Percentiles rank a stretch among this genome's conserved stretches.
Conservation (phyloP, 2,888 invertebrate genomes). For the Halocaridina rubra region DNA sequence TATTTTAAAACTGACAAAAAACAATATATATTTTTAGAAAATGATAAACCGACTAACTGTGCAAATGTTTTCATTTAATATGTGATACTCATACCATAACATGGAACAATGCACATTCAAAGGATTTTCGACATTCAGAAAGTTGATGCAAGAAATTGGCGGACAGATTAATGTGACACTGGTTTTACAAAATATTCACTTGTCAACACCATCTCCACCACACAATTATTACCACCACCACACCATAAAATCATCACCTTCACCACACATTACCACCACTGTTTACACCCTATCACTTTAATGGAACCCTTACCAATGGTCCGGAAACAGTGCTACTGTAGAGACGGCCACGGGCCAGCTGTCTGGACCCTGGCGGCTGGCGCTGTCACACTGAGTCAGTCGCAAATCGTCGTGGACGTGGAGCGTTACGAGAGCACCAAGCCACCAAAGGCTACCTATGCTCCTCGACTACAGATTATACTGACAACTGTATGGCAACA, state of each 20-base stretch:
- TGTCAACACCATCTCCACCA: background rate
- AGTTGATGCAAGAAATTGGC: background rate
- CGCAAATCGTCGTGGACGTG: background rate
- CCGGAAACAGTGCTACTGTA: background rate
- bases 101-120: too few species aligned
- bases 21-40: too few species aligned
- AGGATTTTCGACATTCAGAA: background rate
- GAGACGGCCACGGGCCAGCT: too few species aligned
- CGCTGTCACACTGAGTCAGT: background rate
- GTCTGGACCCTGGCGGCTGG: too few species aligned
- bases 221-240: background rate
- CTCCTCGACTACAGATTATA: background rate
- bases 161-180: background rate
- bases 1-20: too few species aligned
- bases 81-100: too few species aligned
- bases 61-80: too few species aligned
- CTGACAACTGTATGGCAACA: background rate
- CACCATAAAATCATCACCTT: background rate
- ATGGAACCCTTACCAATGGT: background rate
- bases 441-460: background rate
- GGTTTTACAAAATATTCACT: background rate
- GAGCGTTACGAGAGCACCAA: background rate
- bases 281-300: background rate
- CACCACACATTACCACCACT: background rate
- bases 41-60: too few species aligned